Evolutionary conservation across 2,888 invertebrate genomes (phyloP).

Genomic region (Colletes collaris): DNA sequence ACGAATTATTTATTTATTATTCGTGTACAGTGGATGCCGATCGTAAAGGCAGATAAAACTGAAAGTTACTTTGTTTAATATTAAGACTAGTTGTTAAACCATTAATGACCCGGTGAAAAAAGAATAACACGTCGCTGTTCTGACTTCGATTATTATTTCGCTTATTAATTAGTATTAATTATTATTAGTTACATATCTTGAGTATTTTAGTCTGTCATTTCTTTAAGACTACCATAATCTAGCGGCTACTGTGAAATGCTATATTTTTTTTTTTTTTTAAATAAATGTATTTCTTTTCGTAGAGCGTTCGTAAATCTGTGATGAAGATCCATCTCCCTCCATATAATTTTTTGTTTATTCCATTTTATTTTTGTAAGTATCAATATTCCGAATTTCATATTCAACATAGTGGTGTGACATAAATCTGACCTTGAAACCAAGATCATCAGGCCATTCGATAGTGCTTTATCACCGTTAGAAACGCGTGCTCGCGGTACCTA

Average conservation of each 20-base stretch:
- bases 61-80: constrained; percentile 30
- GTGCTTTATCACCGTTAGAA: constrained; percentile 29
- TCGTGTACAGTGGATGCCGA: constrained; percentile 23
- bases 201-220: constrained; percentile 16
- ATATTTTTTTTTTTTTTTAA: constrained; percentile 50
- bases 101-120: constrained; percentile 9
- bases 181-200: constrained; percentile 22
- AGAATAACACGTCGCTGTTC: neutral
- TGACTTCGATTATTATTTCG: constrained; percentile 27
- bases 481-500: constrained; percentile 24
- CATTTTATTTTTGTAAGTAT: neutral
- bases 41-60: constrained; percentile 12
- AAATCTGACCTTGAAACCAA: constrained; percentile 29
- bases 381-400: neutral
- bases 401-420: neutral
- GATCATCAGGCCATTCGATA: constrained; percentile 37
- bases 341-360: neutral
- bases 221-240: constrained; percentile 16
- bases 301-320: constrained; percentile 34
- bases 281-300: constrained; percentile 57
- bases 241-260: constrained; percentile 38
- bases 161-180: constrained; percentile 51
- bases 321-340: neutral
- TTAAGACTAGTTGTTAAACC: constrained; percentile 26
- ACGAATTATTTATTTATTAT: constrained; percentile 56